Evolutionary conservation across 2,113 vertebrate species (phyloP).

Genomic region (Tympanuchus pallidicinctus): DNA sequence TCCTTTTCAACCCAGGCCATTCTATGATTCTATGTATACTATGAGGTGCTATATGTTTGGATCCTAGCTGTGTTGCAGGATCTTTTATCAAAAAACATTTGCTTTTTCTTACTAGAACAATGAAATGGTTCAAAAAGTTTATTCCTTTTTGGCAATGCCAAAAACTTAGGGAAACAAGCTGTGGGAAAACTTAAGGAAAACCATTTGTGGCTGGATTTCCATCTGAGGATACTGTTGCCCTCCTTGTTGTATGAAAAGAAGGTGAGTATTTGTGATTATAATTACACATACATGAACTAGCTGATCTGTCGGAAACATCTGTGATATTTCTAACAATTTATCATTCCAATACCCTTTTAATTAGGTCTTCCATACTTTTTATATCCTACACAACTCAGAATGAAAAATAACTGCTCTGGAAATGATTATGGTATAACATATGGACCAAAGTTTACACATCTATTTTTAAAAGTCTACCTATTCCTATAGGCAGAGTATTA

Average conservation of each 20-base stretch:
- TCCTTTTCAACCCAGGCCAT: too few species aligned
- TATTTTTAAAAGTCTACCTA: background rate
- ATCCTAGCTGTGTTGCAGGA: background rate
- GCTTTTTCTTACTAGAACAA: background rate
- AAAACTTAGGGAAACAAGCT: background rate
- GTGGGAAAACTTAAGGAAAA: background rate
- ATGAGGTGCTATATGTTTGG: background rate
- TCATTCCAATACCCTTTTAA: background rate
- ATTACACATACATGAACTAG: background rate
- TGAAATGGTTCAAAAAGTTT: background rate
- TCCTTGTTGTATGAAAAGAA: background rate
- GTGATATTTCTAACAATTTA: background rate
- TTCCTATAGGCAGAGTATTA: background rate
- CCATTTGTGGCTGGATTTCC: background rate
- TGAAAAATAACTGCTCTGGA: background rate
- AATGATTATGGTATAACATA: background rate
- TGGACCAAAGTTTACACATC: background rate
- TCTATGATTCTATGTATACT: background rate
- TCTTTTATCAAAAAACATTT: background rate
- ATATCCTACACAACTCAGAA: background rate
- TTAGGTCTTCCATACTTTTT: background rate
- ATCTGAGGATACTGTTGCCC: background rate
- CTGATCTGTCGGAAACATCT: background rate
- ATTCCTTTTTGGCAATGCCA: background rate
- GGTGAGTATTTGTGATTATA: background rate